Percentiles rank a stretch among this genome's conserved stretches.
Evolutionary conservation across 2,888 invertebrate genomes (phyloP).

Genomic region (Exocentrus adspersus): DNA sequence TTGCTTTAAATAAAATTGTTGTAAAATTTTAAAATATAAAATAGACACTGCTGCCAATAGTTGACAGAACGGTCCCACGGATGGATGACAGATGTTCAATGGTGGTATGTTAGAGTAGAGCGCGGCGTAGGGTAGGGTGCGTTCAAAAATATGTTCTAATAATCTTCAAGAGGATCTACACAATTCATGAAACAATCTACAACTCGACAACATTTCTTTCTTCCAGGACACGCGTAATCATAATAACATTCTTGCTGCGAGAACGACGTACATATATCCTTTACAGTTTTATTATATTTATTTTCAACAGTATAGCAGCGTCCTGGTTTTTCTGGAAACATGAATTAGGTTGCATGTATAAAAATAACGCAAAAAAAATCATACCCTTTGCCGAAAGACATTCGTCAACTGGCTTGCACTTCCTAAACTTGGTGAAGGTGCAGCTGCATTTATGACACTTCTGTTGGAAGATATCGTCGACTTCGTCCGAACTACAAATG

Average conservation of each 20-base stretch:
- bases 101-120: too few relatives aligned
- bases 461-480: constrained; percentile 27
- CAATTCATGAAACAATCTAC: constrained; percentile 36
- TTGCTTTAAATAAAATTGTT: too few relatives aligned
- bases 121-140: too few relatives aligned
- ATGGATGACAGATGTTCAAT: too few relatives aligned
- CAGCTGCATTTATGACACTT: constrained; percentile 36
- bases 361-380: too few relatives aligned
- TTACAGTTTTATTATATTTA: neutral
- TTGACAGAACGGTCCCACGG: too few relatives aligned
- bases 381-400: constrained; percentile 18
- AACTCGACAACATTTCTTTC: constrained; percentile 37
- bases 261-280: constrained; percentile 11
- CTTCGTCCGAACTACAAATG: constrained; percentile 30
- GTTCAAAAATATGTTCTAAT: constrained; percentile 9
- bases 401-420: constrained; percentile 25
- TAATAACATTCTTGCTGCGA: constrained; percentile 35
- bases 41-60: neutral
- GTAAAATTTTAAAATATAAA: too few relatives aligned
- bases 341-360: too few relatives aligned
- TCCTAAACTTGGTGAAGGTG: constrained; percentile 34
- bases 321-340: constrained; percentile 33
- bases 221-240: constrained; percentile 37
- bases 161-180: constrained; percentile 20
- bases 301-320: constrained; percentile 21